Evolutionary conservation across 1,140 invertebrate species (phyloP), one percentile per base, ranked within the genome.

Genomic region (Brachionus asplanchnoidis): DNA sequence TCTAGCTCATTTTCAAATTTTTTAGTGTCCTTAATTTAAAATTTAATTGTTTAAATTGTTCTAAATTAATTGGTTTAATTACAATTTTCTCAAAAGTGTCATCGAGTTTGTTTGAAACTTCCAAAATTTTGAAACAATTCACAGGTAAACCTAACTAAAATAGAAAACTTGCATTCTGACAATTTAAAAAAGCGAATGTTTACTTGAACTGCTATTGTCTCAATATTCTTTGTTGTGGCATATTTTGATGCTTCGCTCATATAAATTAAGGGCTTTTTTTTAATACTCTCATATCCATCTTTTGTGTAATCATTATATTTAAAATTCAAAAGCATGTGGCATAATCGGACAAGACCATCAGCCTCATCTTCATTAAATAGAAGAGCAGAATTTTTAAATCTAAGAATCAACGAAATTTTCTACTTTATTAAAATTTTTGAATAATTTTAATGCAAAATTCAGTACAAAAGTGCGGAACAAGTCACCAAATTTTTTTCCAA

Each of bases 71-170:
- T 70, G 4, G 6, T 82, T 36, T 26, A 79, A 87, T 86, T 87
- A 90, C 90, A 88, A 91, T 91, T 88, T 89, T 90, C 46, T 88
- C 88, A 36, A 86, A 87, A 8, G 87, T 86, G 82, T 44, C n/a
- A 82, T 82, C 89, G 92, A 87, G 93, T 92, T 87, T 93, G 91
- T 3, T 93, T 92, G 86, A 94, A 93, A 85, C 94, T 93, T 95
- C 94, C 85, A 97, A 94, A 8, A 94, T 93, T 86, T 94, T 92
- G 2, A 97, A 92, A 88, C 94, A 95, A 40, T 94, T 93, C 65
- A 95, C 88, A 0, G 95, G 94, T 40, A 97, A 90, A 75, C 93
- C 93, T 20, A 93, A 88, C 92, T 93, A 87, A 26, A 90, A 90
- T 84, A 20, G 17, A 20, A 8, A 60, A 20, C 8, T 8, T 56